Evolutionary conservation across 2,797 vertebrate species (phyloP).

Genomic region (Gambelia wislizenii): DNA sequence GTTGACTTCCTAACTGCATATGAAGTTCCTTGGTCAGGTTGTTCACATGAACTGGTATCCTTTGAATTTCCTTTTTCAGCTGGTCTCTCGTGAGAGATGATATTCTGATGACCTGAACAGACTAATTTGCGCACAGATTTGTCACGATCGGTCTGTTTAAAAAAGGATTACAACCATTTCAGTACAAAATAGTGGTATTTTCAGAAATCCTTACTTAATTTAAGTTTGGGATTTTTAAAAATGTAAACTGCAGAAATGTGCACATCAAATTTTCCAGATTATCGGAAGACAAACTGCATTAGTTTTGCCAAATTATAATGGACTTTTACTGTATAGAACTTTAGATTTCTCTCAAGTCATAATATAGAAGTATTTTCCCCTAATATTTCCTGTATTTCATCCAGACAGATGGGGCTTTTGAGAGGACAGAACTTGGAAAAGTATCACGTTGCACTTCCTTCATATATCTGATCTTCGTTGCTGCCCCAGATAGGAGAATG

Average conservation of each 20-base stretch:
- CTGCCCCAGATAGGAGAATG: no score
- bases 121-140: constrained; percentile 47
- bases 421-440: neutral
- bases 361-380: neutral
- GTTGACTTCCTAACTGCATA: constrained; percentile 33
- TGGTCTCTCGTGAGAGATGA: constrained; percentile 35
- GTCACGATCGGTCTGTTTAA: constrained; percentile 54
- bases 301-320: no score
- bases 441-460: neutral
- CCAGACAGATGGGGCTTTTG: neutral
- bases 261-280: neutral
- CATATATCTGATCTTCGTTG: neutral
- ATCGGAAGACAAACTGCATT: no score
- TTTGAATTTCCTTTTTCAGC: constrained; percentile 39
- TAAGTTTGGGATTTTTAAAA: neutral
- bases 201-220: neutral
- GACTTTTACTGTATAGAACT: no score
- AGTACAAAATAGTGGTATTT: neutral
- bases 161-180: constrained; percentile 31
- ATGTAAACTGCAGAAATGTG: neutral
- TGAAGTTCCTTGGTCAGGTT: constrained; percentile 18
- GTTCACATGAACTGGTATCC: constrained; percentile 32
- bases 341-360: neutral
- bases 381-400: neutral
- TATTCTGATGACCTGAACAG: constrained; percentile 40